A percentile compares a stretch with the other conserved stretches of the same genome.
phyloP scores from a whole-genome alignment of 2,888 invertebrate genomes.

The Xanthia icteritia region DNA sequence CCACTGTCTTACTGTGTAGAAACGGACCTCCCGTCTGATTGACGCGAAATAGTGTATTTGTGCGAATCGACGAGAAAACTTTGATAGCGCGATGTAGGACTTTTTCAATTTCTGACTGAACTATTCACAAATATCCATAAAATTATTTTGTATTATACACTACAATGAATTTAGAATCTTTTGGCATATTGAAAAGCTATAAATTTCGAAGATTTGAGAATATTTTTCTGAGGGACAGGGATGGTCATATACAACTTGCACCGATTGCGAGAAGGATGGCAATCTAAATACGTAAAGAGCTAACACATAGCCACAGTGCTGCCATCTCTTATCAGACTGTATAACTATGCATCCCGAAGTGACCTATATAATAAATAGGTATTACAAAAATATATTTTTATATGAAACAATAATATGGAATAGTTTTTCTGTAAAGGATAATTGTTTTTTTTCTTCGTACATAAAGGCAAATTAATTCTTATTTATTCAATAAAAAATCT shows the following conservation, averaged over 20 bases:
- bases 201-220: constrained; percentile 16
- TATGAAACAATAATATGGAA: neutral
- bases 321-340: constrained; percentile 69
- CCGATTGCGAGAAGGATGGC: constrained; percentile 60
- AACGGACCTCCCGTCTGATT: constrained; percentile 56
- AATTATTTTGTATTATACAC: neutral
- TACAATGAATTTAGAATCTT: neutral
- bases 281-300: constrained; percentile 24
- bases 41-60: neutral
- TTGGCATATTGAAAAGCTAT: constrained; percentile 14
- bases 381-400: neutral
- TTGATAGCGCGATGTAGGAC: constrained; percentile 57
- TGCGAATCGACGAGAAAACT: constrained; percentile 46
- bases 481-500: neutral
- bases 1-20: constrained; percentile 67
- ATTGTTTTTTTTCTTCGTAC: too few species aligned
- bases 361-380: neutral
- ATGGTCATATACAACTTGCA: constrained; percentile 38
- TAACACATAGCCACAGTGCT: constrained; percentile 43
- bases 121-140: neutral
- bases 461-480: neutral
- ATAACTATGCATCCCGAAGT: constrained; percentile 11
- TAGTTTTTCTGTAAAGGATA: neutral
- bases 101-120: constrained; percentile 27
- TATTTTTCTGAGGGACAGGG: constrained; percentile 41